Conservation (phyloP, 2,888 invertebrate genomes). For the Andricus quercusramuli region DNA sequence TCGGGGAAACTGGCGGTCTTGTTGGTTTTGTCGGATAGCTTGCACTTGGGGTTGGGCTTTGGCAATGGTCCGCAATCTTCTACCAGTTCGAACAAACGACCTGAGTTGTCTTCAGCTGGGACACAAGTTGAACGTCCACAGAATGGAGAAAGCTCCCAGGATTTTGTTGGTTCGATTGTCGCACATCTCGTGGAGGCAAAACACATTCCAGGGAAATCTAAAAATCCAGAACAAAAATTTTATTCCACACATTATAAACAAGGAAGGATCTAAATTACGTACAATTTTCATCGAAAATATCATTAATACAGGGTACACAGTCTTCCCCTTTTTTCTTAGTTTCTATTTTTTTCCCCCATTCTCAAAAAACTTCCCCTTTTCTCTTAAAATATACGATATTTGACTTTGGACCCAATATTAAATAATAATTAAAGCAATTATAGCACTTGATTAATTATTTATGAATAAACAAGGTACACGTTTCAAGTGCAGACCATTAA, state of each 20-base stretch:
- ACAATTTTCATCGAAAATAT: too few relatives aligned
- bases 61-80: constrained; percentile 95
- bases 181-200: constrained; percentile 94
- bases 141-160: constrained; percentile 93
- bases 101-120: constrained; percentile 87
- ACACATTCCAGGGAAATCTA: constrained; percentile 94
- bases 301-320: too few relatives aligned
- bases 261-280: too few relatives aligned
- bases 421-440: too few relatives aligned
- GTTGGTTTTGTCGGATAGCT: constrained; percentile 92
- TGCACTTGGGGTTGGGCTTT: constrained; percentile 92
- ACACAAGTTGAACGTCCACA: constrained; percentile 95
- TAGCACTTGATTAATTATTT: too few relatives aligned
- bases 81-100: constrained; percentile 89
- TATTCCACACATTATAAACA: neutral
- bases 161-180: constrained; percentile 90
- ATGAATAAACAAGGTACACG: too few relatives aligned
- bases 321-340: too few relatives aligned
- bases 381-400: too few relatives aligned
- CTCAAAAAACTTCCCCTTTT: too few relatives aligned
- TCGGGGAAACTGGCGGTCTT: constrained; percentile 93
- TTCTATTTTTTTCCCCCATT: too few relatives aligned
- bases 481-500: too few relatives aligned
- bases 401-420: too few relatives aligned
- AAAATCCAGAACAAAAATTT: constrained; percentile 57